phyloP scores from a whole-genome alignment of 2,888 invertebrate species.

The Phaonia tiefii region DNA sequence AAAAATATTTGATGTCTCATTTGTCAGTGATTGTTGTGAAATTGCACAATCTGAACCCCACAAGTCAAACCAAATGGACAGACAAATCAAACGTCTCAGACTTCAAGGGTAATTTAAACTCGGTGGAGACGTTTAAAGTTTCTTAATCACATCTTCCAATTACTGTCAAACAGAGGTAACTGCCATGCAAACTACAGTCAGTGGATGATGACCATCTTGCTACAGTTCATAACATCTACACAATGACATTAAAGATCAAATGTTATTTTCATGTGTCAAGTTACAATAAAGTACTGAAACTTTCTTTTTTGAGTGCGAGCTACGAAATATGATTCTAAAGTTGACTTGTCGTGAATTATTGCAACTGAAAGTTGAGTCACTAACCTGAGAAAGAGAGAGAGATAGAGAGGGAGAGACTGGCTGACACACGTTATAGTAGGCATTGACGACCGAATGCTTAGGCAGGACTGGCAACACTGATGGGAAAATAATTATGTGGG shows the following conservation, averaged over 20 bases:
- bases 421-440: too few species aligned
- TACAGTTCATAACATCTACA: slow-evolving; percentile 11
- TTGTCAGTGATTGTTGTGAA: slow-evolving; percentile 13
- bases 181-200: neutral
- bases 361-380: neutral
- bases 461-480: too few species aligned
- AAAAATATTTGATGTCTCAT: slow-evolving; percentile 6
- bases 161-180: slow-evolving; percentile 2
- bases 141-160: slow-evolving; percentile 4
- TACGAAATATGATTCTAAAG: slow-evolving; percentile 25
- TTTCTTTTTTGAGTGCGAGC: slow-evolving; percentile 46
- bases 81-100: neutral
- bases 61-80: slow-evolving; percentile 11
- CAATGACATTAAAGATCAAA: slow-evolving; percentile 31
- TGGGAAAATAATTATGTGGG: too few species aligned
- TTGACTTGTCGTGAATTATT: too few species aligned
- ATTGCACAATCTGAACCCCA: neutral
- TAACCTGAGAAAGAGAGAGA: neutral
- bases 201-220: neutral
- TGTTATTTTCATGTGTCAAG: too few species aligned
- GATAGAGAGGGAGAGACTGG: neutral
- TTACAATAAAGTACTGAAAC: slow-evolving; percentile 46
- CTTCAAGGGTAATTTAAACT: slow-evolving; percentile 57
- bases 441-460: too few species aligned
- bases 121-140: slow-evolving; percentile 19